Conservation (phyloP, 1,140 invertebrate genomes). For the Belonocnema kinseyi region DNA sequence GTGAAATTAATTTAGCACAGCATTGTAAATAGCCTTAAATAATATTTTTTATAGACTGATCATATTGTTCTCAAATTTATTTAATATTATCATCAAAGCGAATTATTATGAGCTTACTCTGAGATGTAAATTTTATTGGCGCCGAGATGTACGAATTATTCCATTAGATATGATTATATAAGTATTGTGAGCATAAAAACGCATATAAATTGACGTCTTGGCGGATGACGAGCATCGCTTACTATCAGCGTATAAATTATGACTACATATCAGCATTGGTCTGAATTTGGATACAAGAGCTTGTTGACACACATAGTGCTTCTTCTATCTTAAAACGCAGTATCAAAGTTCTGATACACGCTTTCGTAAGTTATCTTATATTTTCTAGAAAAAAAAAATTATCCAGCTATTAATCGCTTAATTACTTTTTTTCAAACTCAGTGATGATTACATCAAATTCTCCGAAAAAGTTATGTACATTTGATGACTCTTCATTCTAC, state of each 20-base stretch:
- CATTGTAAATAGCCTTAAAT: too few species aligned
- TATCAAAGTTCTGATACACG: constrained; percentile 19
- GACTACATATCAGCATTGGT: constrained; percentile 42
- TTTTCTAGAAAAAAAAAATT: background rate
- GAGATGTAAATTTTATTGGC: background rate
- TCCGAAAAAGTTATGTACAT: background rate
- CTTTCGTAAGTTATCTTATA: background rate
- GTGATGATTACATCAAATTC: background rate
- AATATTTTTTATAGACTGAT: too few species aligned
- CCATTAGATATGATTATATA: constrained; percentile 37
- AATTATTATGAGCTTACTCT: too few species aligned
- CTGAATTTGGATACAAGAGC: constrained; percentile 36
- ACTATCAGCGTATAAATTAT: constrained; percentile 43
- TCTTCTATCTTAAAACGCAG: constrained; percentile 35
- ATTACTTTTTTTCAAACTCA: background rate
- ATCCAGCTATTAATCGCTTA: background rate
- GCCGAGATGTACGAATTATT: constrained; percentile 7
- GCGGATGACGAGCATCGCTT: constrained; percentile 33
- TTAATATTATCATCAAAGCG: too few species aligned
- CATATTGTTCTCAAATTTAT: too few species aligned
- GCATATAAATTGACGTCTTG: constrained; percentile 16
- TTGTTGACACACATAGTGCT: constrained; percentile 40
- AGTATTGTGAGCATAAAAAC: constrained; percentile 38
- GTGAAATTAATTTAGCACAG: too few species aligned
- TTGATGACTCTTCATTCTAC: too few species aligned